Base-by-base conservation (phyloP, 2,888 invertebrate species). In the Thumatha senex region DNA sequence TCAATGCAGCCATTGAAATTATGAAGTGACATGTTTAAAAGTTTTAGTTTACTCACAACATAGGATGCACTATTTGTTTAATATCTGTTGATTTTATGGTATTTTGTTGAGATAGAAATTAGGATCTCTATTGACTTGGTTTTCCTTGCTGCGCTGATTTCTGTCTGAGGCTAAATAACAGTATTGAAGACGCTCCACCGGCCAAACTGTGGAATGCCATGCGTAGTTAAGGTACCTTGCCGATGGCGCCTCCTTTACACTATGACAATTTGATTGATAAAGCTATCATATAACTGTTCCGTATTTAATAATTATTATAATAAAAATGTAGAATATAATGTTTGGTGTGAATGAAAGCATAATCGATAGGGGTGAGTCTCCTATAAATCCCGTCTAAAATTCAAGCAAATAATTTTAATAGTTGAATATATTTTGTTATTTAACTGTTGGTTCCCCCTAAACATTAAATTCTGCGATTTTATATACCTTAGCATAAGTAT, bases 271-370 rank as follows among this genome's bases (percentile, higher is more conserved):
- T 71, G 70, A 67, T 78, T 77, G 72, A 71, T 79, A 71, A 67
- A 58, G 63, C 73, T 81, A 80, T 83, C 79, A 77, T 24, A 76
- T 82, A 74, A 76, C 67, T 76, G 74, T 78, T 81, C 63, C 76
- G 58, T 80, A 77, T 81, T 79, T 78, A 76, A 72, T 74, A 70
- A 64, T 66, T 39, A 74, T 77, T 33, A 78, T 77, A 78, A 78
- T 83, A 83, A 78, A 82, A 84, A 82, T 86, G 88, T 86, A 89
- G 85, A 87, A 86, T 85, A 78, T 78, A 60, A 63, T 78, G 78
- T 79, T 74, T 52, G 68, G 61, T 56, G 68, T 56, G 62, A 67
- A 67, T 67, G 54, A 46, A 54, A 52, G 61, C 55, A 35, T 61
- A 52, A 61, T 58, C 55, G 58, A 58, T 58, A 24, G 60, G 48